Evolutionary conservation across 2,113 vertebrate species (phyloP).

Genomic region (Pseudonaja textilis): DNA sequence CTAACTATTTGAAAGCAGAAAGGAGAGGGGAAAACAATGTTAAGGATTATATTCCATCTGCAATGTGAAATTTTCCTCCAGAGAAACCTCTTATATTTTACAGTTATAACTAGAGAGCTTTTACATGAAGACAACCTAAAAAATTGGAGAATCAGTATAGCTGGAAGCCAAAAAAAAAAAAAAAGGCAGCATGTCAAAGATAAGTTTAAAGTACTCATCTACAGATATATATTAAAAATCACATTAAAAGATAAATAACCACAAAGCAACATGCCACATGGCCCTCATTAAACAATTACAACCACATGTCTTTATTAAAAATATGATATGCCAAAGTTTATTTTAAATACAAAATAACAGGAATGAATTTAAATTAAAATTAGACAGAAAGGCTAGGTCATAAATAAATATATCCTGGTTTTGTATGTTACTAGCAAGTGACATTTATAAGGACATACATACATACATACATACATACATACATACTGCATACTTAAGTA

Average conservation of each 20-base stretch:
- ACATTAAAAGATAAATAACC: slow-evolving; percentile 54
- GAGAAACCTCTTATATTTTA: slow-evolving; percentile 77
- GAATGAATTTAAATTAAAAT: neutral
- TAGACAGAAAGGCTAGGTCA: neutral
- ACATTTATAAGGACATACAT: neutral
- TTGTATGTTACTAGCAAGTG: neutral
- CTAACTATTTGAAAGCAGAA: slow-evolving; percentile 76
- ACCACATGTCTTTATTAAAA: neutral
- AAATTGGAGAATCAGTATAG: slow-evolving; percentile 58
- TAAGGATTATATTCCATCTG: slow-evolving; percentile 73
- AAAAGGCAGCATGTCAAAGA: slow-evolving; percentile 72
- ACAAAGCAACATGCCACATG: slow-evolving; percentile 47
- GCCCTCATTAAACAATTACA: slow-evolving; percentile 40
- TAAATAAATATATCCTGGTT: neutral
- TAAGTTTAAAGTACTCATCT: slow-evolving; percentile 68
- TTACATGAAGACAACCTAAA: slow-evolving; percentile 59
- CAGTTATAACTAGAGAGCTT: slow-evolving; percentile 69
- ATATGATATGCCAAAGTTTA: neutral
- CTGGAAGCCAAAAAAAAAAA: slow-evolving; percentile 61
- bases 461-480: neutral
- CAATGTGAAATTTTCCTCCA: slow-evolving; percentile 69
- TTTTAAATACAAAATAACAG: neutral
- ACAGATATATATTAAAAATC: slow-evolving; percentile 61
- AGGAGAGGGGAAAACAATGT: slow-evolving; percentile 67
- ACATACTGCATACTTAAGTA: neutral